Conservation (phyloP, 2,113 vertebrate genomes). For the Diglossa brunneiventris region DNA sequence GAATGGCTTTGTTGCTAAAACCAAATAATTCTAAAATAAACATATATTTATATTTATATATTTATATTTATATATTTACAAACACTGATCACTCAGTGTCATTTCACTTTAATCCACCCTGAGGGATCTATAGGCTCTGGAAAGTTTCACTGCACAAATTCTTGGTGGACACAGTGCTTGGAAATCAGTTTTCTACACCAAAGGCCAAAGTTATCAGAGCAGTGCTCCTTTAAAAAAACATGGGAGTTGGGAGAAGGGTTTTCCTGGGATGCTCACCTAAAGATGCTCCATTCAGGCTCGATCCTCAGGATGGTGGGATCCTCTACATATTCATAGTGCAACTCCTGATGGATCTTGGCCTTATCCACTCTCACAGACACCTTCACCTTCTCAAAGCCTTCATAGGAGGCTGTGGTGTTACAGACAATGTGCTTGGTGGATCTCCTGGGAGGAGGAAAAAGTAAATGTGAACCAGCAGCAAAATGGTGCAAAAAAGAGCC, state of each 20-base stretch:
- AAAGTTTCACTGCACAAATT: neutral
- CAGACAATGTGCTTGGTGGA: slow-evolving; percentile 88
- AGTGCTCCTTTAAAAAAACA: neutral
- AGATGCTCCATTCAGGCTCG: slow-evolving; percentile 97
- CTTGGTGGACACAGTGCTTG: neutral
- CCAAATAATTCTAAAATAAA: neutral
- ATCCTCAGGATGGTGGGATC: slow-evolving; percentile 92
- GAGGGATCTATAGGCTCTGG: neutral
- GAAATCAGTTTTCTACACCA: neutral
- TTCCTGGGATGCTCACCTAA: slow-evolving; percentile 77
- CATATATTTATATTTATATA: no score
- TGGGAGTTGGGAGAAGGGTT: fast-evolving
- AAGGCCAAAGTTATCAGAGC: neutral
- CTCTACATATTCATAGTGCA: slow-evolving; percentile 92
- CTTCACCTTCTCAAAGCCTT: slow-evolving; percentile 84
- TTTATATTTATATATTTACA: neutral
- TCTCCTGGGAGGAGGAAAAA: slow-evolving; percentile 75
- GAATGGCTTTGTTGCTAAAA: neutral
- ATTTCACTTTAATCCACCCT: fast-evolving
- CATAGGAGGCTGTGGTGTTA: slow-evolving; percentile 84
- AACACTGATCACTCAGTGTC: neutral
- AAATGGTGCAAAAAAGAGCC: neutral
- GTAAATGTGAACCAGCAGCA: neutral
- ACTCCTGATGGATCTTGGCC: slow-evolving; percentile 87
- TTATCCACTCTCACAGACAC: slow-evolving; percentile 92